phyloP scores from a whole-genome alignment of 2,888 invertebrate species.

The Tetranychus piercei region DNA sequence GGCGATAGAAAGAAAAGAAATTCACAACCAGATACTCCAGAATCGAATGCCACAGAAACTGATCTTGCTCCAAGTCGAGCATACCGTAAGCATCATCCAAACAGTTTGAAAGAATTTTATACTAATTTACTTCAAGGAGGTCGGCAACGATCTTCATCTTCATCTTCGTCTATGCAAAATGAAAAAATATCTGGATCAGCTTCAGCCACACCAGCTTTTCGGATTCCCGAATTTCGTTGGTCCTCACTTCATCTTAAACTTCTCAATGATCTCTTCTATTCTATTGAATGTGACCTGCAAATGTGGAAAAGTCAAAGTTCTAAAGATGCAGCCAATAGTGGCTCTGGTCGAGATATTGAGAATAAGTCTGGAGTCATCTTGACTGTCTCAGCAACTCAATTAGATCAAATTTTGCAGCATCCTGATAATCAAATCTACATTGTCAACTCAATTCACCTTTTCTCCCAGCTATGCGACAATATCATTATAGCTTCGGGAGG shows the following conservation, averaged over 20 bases:
- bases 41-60: not conserved
- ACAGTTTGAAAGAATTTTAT: constrained; percentile 11
- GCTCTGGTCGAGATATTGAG: not conserved
- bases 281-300: constrained; percentile 92
- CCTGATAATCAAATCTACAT: constrained; percentile 95
- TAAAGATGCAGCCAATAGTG: constrained; percentile 14
- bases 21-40: not conserved
- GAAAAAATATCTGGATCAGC: not conserved
- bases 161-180: constrained; percentile 27
- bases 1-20: not conserved
- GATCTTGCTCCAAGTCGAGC: constrained; percentile 26
- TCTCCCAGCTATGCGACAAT: constrained; percentile 95
- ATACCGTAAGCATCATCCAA: constrained; percentile 16
- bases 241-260: constrained; percentile 93
- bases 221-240: constrained; percentile 99
- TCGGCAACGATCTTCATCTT: constrained; percentile 32
- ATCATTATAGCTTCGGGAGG: constrained; percentile 97
- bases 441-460: constrained; percentile 94
- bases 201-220: constrained; percentile 68
- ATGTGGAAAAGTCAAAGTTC: constrained; percentile 48
- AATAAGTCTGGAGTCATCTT: not conserved
- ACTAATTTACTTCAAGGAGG: constrained; percentile 4
- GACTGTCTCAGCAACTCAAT: constrained; percentile 10
- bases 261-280: constrained; percentile 83
- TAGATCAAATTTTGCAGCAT: constrained; percentile 20